Evolutionary conservation across 1,140 invertebrate species (phyloP).

Genomic region (Papilio aristodemus): DNA sequence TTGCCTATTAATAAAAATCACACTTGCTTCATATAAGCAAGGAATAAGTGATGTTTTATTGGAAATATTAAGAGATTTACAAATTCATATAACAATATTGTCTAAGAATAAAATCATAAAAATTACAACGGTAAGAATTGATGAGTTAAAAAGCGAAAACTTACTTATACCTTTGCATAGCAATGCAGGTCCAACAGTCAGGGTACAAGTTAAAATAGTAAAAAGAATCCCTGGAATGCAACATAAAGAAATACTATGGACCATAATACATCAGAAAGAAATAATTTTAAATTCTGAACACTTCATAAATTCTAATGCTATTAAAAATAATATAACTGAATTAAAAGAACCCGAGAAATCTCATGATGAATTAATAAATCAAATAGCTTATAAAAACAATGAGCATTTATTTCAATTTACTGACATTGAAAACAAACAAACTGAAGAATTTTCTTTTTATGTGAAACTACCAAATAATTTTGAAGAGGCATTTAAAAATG

Average conservation of each 20-base stretch:
- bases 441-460: slow-evolving; percentile 45
- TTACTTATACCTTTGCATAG: slow-evolving; percentile 53
- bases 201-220: slow-evolving; percentile 53
- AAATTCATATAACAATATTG: slow-evolving; percentile 57
- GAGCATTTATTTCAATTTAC: slow-evolving; percentile 50
- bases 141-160: slow-evolving; percentile 51
- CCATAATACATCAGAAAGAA: slow-evolving; percentile 49
- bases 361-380: slow-evolving; percentile 44
- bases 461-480: slow-evolving; percentile 54
- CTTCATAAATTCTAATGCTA: slow-evolving; percentile 53
- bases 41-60: slow-evolving; percentile 52
- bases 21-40: slow-evolving; percentile 40
- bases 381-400: slow-evolving; percentile 44
- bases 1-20: slow-evolving; percentile 55
- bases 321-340: slow-evolving; percentile 34
- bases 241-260: slow-evolving; percentile 54
- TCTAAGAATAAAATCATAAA: slow-evolving; percentile 49
- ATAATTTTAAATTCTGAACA: slow-evolving; percentile 54
- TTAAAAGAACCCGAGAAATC: slow-evolving; percentile 40
- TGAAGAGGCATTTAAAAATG: slow-evolving; percentile 46
- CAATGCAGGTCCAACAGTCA: slow-evolving; percentile 40
- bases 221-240: slow-evolving; percentile 53
- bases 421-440: slow-evolving; percentile 35
- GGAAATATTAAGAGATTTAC: slow-evolving; percentile 55
- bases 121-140: slow-evolving; percentile 51